phyloP scores from a whole-genome alignment of 2,888 invertebrate species.

The Barypeithes pellucidus region DNA sequence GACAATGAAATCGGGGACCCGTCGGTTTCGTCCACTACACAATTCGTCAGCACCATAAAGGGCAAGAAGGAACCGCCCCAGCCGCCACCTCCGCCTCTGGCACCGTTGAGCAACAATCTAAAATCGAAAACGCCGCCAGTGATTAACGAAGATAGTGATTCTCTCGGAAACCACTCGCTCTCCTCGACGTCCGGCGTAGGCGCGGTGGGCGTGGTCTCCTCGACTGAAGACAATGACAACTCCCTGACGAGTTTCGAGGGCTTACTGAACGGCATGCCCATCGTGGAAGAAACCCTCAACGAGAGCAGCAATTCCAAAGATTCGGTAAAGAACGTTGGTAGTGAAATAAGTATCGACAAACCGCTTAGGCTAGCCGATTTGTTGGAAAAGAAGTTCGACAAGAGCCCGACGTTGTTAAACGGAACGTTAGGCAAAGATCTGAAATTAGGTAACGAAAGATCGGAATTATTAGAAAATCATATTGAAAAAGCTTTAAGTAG shows the following conservation, averaged over 20 bases:
- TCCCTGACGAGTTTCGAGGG: conserved; percentile 78
- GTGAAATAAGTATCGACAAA: conserved; percentile 74
- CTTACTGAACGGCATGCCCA: conserved; percentile 75
- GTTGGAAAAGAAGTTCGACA: conserved; percentile 83
- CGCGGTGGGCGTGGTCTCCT: conserved; percentile 70
- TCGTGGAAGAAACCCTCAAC: conserved; percentile 71
- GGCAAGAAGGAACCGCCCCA: conserved; percentile 70
- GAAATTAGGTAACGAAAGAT: conserved; percentile 74
- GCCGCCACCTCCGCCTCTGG: conserved; percentile 72
- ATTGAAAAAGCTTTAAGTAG: conserved; percentile 72
- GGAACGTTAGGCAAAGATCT: conserved; percentile 75
- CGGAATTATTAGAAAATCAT: conserved; percentile 75
- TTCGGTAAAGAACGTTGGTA: conserved; percentile 63
- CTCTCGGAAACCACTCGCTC: conserved; percentile 73
- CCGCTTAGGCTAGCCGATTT: conserved; percentile 85
- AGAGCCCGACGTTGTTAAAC: conserved; percentile 73
- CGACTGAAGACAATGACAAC: conserved; percentile 74
- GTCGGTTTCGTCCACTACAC: conserved; percentile 67
- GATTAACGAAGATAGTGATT: conserved; percentile 70
- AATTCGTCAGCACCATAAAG: conserved; percentile 63
- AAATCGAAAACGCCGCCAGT: conserved; percentile 60
- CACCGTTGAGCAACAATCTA: conserved; percentile 67
- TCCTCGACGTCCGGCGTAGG: conserved; percentile 72
- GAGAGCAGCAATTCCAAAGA: conserved; percentile 73
- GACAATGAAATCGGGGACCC: conserved; percentile 68